Percentiles rank a stretch among this genome's conserved stretches.
phyloP scores from a whole-genome alignment of 1,140 invertebrate species.

The Cepaea nemoralis region DNA sequence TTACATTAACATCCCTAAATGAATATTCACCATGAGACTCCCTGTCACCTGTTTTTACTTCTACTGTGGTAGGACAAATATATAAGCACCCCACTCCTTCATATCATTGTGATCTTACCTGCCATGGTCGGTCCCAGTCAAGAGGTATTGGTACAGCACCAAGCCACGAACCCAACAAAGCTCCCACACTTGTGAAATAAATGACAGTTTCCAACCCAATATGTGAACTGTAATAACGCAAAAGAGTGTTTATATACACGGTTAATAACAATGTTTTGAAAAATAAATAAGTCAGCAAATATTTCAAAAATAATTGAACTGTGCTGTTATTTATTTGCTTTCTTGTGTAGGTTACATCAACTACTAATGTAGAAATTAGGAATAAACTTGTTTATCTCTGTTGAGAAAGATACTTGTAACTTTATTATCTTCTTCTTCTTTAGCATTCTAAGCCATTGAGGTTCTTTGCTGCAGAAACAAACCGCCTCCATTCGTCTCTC shows the following conservation, averaged over 20 bases:
- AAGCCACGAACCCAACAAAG: slow-evolving; percentile 87
- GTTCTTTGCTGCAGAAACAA: no score
- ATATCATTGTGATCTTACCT: slow-evolving; percentile 66
- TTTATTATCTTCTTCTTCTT: no score
- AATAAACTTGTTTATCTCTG: no score
- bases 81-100: neutral
- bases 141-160: slow-evolving; percentile 89
- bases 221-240: neutral
- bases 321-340: neutral
- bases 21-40: no score
- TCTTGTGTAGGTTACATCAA: no score
- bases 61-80: slow-evolving; percentile 14
- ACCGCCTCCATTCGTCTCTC: no score
- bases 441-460: no score
- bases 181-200: slow-evolving; percentile 55
- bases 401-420: no score
- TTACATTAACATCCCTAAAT: no score
- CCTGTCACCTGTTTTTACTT: no score
- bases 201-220: slow-evolving; percentile 56
- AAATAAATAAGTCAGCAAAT: neutral
- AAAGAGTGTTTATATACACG: neutral
- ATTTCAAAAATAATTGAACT: neutral
- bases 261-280: neutral
- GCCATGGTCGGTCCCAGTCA: slow-evolving; percentile 94
- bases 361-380: no score